Evolutionary conservation across 53 echinoderm and acorn worm species (phyloP).

Genomic region (Echinometra lucunter): DNA sequence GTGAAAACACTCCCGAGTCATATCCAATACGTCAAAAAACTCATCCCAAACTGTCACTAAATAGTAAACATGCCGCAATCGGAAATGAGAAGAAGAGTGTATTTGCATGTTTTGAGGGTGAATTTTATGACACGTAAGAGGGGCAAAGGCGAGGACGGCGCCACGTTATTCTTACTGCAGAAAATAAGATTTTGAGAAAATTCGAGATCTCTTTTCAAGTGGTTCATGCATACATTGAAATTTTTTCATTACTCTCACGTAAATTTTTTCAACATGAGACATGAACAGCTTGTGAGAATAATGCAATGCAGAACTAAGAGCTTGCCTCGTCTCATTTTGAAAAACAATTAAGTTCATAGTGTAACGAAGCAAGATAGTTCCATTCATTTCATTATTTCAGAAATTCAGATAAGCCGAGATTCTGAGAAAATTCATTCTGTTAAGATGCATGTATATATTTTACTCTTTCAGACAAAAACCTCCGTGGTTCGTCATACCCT

Average conservation of each 20-base stretch:
- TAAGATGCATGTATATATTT: too few species aligned
- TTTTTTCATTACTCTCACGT: not conserved
- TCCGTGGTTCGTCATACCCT: too few species aligned
- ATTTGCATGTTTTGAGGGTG: not conserved
- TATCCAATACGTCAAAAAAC: conserved; percentile 14
- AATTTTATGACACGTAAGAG: not conserved
- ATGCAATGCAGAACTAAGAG: too few species aligned
- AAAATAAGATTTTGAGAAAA: not conserved
- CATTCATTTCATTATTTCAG: too few species aligned
- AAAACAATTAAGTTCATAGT: too few species aligned
- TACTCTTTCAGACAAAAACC: too few species aligned
- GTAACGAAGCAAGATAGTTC: too few species aligned
- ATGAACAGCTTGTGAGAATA: too few species aligned
- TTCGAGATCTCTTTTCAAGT: not conserved
- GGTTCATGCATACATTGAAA: not conserved
- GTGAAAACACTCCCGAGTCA: not conserved
- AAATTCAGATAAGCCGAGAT: too few species aligned
- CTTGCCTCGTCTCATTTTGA: too few species aligned
- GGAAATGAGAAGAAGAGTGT: not conserved
- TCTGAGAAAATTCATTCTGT: too few species aligned
- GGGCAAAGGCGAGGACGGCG: not conserved
- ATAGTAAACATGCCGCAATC: not conserved
- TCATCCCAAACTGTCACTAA: not conserved
- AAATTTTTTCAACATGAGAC: too few species aligned
- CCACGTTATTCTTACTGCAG: not conserved